Conservation (phyloP, 2,888 invertebrate species). For the Scaptomyza parva region DNA sequence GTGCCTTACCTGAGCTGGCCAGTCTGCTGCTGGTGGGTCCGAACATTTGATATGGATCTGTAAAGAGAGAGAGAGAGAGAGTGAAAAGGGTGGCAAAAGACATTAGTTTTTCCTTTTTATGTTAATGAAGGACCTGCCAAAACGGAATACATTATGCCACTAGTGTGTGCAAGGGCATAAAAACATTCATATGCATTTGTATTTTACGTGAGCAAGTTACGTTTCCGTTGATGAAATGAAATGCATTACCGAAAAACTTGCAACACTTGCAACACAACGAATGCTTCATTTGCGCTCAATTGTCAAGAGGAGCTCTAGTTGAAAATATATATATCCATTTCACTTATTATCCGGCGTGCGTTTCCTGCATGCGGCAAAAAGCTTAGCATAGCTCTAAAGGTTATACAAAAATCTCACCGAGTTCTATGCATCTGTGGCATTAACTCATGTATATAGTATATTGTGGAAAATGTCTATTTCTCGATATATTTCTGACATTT, state of each 20-base stretch:
- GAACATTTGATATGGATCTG: slow-evolving; percentile 99
- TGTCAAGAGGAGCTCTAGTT: slow-evolving; percentile 53
- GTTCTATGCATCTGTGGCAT: not conserved
- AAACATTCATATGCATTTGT: slow-evolving; percentile 1
- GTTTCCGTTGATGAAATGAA: slow-evolving; percentile 77
- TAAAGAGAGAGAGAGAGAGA: slow-evolving; percentile 27
- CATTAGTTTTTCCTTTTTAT: slow-evolving; percentile 49
- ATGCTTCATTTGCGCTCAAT: slow-evolving; percentile 64
- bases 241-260: slow-evolving; percentile 73
- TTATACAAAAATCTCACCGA: slow-evolving; percentile 18
- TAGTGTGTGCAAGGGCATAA: not conserved
- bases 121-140: slow-evolving; percentile 72
- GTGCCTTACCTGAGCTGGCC: slow-evolving; percentile 95
- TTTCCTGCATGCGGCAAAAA: slow-evolving; percentile 58
- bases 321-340: slow-evolving; percentile 76
- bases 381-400: slow-evolving; percentile 50
- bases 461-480: too few species aligned
- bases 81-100: slow-evolving; percentile 42
- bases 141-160: slow-evolving; percentile 62
- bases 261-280: slow-evolving; percentile 31
- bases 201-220: slow-evolving; percentile 56
- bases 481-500: too few species aligned
- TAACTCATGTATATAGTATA: too few species aligned
- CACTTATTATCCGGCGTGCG: slow-evolving; percentile 74
- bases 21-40: slow-evolving; percentile 98